Evolutionary conservation across 2,888 invertebrate genomes (phyloP).

Genomic region (Drosophila nigricruria): DNA sequence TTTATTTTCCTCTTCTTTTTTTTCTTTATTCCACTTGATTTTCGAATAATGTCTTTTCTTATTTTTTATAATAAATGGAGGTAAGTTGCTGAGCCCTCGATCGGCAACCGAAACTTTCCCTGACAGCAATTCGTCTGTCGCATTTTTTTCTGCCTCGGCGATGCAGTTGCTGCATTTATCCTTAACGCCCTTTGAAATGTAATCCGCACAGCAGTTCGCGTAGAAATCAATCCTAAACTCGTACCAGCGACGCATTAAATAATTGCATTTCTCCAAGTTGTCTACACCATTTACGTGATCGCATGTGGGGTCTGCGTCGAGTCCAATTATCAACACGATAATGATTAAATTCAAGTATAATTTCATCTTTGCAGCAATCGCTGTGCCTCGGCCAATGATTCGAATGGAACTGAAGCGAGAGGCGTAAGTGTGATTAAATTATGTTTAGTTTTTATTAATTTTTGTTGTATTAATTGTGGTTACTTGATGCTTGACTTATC

Average conservation of each 20-base stretch:
- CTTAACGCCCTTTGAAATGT: constrained; percentile 1
- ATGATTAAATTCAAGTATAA: neutral
- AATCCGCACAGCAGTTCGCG: constrained; percentile 5
- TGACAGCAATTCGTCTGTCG: neutral
- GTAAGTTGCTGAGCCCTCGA: fast-evolving
- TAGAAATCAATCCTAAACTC: neutral
- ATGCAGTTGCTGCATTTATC: neutral
- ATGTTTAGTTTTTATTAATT: too few relatives aligned
- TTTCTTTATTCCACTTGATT: too few relatives aligned
- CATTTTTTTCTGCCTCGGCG: neutral
- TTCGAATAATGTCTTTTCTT: too few relatives aligned
- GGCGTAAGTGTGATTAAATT: neutral
- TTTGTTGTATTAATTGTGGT: too few relatives aligned
- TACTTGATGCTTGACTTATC: too few relatives aligned
- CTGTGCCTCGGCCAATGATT: neutral
- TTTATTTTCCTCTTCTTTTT: too few relatives aligned
- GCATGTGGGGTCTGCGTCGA: neutral
- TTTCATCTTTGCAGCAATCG: neutral
- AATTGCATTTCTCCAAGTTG: neutral
- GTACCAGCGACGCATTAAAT: constrained; percentile 2
- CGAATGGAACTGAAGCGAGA: neutral
- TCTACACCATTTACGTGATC: fast-evolving
- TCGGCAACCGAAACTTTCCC: too few relatives aligned
- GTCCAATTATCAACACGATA: neutral
- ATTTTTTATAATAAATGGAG: too few relatives aligned